phyloP scores from a whole-genome alignment of 2,797 vertebrate genomes.

The Botia kubotai region DNA sequence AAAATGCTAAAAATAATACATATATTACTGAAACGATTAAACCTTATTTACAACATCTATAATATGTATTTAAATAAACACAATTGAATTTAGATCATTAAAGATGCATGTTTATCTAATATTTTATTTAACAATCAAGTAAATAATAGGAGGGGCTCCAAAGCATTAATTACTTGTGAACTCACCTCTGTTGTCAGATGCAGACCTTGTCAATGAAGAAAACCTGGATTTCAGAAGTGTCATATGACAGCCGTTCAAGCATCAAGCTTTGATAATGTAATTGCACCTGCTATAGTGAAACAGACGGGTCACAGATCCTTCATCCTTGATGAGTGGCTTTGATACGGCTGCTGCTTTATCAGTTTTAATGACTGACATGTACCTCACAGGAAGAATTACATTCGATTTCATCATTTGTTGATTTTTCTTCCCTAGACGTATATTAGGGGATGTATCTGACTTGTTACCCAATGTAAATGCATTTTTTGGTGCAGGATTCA shows the following conservation, averaged over 20 bases:
- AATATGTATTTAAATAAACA: too few relatives aligned
- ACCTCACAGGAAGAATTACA: constrained; percentile 36
- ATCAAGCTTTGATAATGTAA: constrained; percentile 67
- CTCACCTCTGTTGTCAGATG: constrained; percentile 73
- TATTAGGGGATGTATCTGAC: constrained; percentile 6
- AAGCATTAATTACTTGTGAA: background rate
- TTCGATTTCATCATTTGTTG: constrained; percentile 46
- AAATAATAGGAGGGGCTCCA: background rate
- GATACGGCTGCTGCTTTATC: constrained; percentile 48
- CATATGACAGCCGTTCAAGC: constrained; percentile 71
- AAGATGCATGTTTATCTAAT: too few relatives aligned
- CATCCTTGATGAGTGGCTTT: constrained; percentile 41
- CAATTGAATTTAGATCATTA: too few relatives aligned
- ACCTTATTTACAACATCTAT: too few relatives aligned
- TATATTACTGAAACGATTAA: too few relatives aligned
- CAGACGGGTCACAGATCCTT: constrained; percentile 30
- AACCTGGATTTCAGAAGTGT: constrained; percentile 81
- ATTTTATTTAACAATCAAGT: background rate
- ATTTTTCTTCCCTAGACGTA: constrained; percentile 6
- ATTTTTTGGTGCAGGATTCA: background rate
- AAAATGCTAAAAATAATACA: too few relatives aligned
- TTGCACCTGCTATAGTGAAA: constrained; percentile 58
- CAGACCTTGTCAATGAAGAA: constrained; percentile 73
- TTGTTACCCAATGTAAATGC: background rate
- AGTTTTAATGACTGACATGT: constrained; percentile 61